Evolutionary conservation across 2,113 vertebrate genomes (phyloP).

Genomic region (Zosterops borbonicus): DNA sequence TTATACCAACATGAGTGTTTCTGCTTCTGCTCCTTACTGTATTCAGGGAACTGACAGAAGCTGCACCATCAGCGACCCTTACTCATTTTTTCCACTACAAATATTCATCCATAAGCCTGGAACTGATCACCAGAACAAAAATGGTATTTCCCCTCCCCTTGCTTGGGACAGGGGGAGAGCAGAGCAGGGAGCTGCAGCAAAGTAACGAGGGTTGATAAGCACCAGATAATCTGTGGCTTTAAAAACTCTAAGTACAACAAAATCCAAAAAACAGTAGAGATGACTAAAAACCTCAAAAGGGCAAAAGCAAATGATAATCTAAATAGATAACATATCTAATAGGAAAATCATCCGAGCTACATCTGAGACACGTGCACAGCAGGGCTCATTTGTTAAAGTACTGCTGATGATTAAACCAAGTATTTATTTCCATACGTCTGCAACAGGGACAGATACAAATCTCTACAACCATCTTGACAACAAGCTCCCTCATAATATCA

Average conservation of each 20-base stretch:
- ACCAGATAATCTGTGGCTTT: not conserved
- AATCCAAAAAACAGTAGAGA: not conserved
- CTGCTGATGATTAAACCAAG: not conserved
- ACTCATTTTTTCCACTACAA: not conserved
- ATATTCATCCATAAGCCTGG: not conserved
- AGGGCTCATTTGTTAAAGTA: not conserved
- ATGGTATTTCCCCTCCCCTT: rapidly evolving
- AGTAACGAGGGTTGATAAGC: not conserved
- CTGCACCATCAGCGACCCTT: not conserved
- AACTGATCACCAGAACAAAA: not conserved
- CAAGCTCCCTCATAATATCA: not conserved
- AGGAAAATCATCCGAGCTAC: not conserved
- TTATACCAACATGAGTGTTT: not conserved
- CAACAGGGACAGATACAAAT: not conserved
- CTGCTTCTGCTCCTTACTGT: not conserved
- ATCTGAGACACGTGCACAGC: not conserved
- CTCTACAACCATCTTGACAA: not conserved
- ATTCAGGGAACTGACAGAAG: not conserved
- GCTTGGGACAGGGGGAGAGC: not conserved
- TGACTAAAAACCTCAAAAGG: not conserved
- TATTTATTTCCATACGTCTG: not conserved
- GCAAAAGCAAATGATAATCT: not conserved
- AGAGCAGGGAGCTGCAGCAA: not conserved
- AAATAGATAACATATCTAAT: not conserved
- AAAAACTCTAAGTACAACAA: not conserved